Evolutionary conservation across 2,888 invertebrate genomes (phyloP), one percentile per base, ranked within the genome.

Genomic region (Xiphydria camelus): DNA sequence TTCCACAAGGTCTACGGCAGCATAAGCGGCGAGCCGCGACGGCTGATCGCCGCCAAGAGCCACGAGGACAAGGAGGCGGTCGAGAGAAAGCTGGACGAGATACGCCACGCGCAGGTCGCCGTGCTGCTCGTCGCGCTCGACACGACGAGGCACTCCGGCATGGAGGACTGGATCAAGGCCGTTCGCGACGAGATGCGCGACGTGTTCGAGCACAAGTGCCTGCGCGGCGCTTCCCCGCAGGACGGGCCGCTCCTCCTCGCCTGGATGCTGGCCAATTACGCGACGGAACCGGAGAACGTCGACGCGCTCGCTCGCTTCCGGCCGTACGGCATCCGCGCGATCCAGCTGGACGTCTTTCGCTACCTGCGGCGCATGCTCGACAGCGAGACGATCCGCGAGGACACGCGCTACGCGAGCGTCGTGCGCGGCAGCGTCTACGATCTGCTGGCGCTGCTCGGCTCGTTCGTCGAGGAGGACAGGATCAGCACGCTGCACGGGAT

Each of bases 201-300:
- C 32, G 63, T 63, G 1, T 55, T 75, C 5, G 73, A 75, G 36
- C 73, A 72, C 14, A 74, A 73, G 41, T 74, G 69, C 36, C 31
- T 66, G 3, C 65, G 69, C 1, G 73, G 74, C 33, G 67, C 59
- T 40, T 57, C 46, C 2, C 49, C 57, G 4, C 70, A 74, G 26
- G 73, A 76, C 41, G 70, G 74, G 2, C 73, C 73, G 0, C 36
- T 76, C 2, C 47, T 75, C n/a, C 45, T 76, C 0, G 68, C 70
- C 0, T 76, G 76, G 76, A 76, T 76, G 76, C 36, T 76, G 21
- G 68, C 65, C 1, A 76, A 75, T 52, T 75, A 71, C 40, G 66
- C 67, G 1, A 61, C 70, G 15, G 74, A 73, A 40, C 50, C 67
- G 1, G 72, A 74, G 6, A 70, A 68, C 41, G 39, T 53, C 0